phyloP scores from a whole-genome alignment of 1,140 invertebrate genomes.

The Ridgeia piscesae region DNA sequence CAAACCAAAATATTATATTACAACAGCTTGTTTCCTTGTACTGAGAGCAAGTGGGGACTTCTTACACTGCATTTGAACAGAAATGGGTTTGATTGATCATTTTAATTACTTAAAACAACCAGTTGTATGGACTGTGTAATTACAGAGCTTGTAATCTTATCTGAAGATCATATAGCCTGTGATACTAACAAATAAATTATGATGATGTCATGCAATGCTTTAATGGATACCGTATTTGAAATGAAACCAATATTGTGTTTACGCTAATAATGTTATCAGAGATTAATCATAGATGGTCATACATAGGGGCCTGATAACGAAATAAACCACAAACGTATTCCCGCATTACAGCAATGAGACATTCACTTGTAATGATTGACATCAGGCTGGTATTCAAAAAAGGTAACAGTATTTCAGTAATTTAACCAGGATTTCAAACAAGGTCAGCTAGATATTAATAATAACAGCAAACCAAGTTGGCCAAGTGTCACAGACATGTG shows the following conservation, averaged over 20 bases:
- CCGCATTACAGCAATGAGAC: not conserved
- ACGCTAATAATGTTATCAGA: not conserved
- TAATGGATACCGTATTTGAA: not conserved
- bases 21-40: not conserved
- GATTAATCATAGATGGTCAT: not conserved
- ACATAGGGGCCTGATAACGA: not conserved
- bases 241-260: not conserved
- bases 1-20: not conserved
- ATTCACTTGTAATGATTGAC: not conserved
- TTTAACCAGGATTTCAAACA: not conserved
- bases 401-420: not conserved
- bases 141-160: not conserved
- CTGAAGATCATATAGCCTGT: not conserved
- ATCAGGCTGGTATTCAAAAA: not conserved
- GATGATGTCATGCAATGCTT: not conserved
- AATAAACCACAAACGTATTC: not conserved
- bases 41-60: not conserved
- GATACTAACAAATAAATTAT: not conserved
- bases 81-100: not conserved
- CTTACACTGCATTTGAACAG: not conserved
- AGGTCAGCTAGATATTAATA: not conserved
- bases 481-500: not conserved
- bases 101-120: not conserved
- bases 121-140: not conserved
- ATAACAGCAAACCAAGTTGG: not conserved